phyloP scores from a whole-genome alignment of 2,113 vertebrate genomes.

The Hystrix brachyura region DNA sequence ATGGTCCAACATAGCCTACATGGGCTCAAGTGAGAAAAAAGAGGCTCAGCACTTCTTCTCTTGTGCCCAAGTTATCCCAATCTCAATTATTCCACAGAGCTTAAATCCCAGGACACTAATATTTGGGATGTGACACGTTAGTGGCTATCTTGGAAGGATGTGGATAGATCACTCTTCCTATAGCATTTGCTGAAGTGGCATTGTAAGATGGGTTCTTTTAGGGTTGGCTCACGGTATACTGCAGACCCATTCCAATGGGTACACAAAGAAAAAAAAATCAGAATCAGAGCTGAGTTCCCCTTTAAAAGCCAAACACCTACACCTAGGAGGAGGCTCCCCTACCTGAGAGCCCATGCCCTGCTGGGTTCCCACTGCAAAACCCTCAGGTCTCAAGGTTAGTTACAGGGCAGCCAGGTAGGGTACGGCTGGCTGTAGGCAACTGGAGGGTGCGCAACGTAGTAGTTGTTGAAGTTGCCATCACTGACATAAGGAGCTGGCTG shows the following conservation, averaged over 20 bases:
- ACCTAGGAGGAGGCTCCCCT: slow-evolving; percentile 76
- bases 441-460: slow-evolving; percentile 92
- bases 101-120: not conserved
- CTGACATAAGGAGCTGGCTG: slow-evolving; percentile 98
- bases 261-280: slow-evolving; percentile 66
- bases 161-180: slow-evolving; percentile 56
- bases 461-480: slow-evolving; percentile 98
- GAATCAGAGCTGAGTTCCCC: slow-evolving; percentile 82
- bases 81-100: not conserved
- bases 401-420: slow-evolving; percentile 98
- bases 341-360: slow-evolving; percentile 70
- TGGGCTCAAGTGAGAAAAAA: not conserved
- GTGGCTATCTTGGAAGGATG: slow-evolving; percentile 64
- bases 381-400: slow-evolving; percentile 85
- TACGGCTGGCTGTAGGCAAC: slow-evolving; percentile 93
- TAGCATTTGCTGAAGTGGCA: slow-evolving; percentile 65
- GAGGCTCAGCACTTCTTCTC: not conserved
- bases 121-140: not conserved
- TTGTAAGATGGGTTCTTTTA: slow-evolving; percentile 56
- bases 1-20: not conserved
- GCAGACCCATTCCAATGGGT: slow-evolving; percentile 75
- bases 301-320: slow-evolving; percentile 84
- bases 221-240: slow-evolving; percentile 67
- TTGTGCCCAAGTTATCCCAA: not conserved
- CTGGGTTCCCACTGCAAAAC: not conserved